phyloP scores from a whole-genome alignment of 2,113 vertebrate species.

The Bubo bubo region DNA sequence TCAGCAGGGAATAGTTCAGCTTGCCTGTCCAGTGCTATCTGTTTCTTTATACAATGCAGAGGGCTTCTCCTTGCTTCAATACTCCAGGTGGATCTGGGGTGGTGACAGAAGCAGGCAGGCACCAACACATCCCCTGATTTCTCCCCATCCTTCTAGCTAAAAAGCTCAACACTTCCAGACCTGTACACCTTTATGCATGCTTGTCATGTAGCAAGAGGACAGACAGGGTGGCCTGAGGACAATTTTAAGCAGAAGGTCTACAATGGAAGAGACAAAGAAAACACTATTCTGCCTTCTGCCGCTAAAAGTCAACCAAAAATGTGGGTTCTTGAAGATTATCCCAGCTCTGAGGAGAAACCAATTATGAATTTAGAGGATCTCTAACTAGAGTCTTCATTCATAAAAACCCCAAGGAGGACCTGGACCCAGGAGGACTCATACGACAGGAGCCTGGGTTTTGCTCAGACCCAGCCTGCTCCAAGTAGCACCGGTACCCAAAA shows the following conservation, averaged over 20 bases:
- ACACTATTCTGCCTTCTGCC: neutral
- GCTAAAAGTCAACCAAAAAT: neutral
- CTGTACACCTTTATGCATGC: neutral
- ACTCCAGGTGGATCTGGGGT: neutral
- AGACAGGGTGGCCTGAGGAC: neutral
- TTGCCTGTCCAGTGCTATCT: neutral
- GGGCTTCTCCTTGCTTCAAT: neutral
- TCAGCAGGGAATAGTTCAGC: neutral
- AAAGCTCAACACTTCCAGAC: neutral
- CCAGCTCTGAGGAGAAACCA: neutral
- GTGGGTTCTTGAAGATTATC: neutral
- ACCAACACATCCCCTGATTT: neutral
- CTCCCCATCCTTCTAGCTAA: neutral
- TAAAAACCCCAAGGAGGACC: neutral
- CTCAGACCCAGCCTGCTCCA: neutral
- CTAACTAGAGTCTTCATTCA: neutral
- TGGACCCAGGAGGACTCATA: neutral
- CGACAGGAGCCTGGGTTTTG: neutral
- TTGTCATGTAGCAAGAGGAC: neutral
- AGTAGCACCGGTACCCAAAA: neutral
- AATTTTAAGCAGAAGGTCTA: neutral
- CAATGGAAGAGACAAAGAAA: neutral
- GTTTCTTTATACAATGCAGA: neutral
- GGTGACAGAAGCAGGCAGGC: neutral
- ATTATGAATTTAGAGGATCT: neutral